Conservation (phyloP, 2,113 vertebrate genomes). For the Cathartes aura region DNA sequence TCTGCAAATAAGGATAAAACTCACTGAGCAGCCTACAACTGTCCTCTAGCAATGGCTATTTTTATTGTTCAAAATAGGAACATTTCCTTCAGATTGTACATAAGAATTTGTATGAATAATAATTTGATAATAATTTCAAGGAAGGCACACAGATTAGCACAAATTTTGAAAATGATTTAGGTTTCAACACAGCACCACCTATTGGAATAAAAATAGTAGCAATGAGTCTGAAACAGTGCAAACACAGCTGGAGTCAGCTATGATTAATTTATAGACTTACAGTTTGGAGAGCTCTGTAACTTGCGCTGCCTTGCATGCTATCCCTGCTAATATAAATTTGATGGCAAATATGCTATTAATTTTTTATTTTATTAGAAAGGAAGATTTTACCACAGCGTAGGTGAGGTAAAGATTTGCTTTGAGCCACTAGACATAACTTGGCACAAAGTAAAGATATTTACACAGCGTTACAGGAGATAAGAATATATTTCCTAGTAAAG, state of each 20-base stretch:
- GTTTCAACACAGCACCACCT: slow-evolving; percentile 48
- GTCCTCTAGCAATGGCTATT: background rate
- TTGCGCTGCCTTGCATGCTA: rapidly evolving
- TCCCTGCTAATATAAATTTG: background rate
- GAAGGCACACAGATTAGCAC: background rate
- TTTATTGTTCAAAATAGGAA: background rate
- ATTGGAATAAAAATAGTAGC: background rate
- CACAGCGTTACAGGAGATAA: background rate
- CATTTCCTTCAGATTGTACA: background rate
- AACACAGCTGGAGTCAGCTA: background rate
- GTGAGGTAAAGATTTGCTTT: background rate
- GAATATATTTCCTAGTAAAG: background rate
- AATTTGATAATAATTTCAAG: background rate
- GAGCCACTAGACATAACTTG: background rate
- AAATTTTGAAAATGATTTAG: background rate
- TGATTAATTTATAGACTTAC: background rate
- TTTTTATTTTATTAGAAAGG: background rate
- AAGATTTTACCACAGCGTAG: background rate
- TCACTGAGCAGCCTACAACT: background rate
- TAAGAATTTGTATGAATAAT: background rate
- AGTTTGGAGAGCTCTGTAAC: background rate
- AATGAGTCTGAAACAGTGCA: background rate
- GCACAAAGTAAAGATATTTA: background rate
- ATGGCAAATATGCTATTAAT: background rate
- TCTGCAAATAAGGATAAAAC: background rate